A percentile compares a stretch with the other conserved stretches of the same genome.
These are phyloP conservation scores for Erythrocebus patas DNA, from an alignment of 2,113 vertebrate species.

Conservation along the genomic window DNA sequence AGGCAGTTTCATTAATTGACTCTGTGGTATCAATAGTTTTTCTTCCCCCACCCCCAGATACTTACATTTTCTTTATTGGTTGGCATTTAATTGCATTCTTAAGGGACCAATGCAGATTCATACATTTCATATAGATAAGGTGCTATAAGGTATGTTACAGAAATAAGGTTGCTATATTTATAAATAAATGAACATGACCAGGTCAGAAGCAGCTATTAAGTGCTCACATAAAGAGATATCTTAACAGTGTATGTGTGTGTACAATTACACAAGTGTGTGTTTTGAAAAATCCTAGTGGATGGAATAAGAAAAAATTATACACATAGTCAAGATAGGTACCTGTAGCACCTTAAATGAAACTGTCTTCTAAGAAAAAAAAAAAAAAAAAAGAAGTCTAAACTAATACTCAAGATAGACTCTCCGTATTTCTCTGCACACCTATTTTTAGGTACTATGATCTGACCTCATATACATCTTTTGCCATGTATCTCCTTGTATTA, in stretches of 20 bases:
- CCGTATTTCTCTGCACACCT: background rate
- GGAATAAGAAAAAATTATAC: background rate
- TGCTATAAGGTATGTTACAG: background rate
- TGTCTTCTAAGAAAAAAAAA: background rate
- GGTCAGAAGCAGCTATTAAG: background rate
- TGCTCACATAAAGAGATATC: background rate
- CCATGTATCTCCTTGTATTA: fast-evolving
- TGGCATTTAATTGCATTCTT: background rate
- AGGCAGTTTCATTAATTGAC: background rate
- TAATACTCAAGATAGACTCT: background rate
- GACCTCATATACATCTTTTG: background rate
- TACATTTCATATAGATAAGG: background rate
- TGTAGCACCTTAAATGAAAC: background rate
- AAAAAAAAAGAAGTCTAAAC: background rate
- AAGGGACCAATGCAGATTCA: background rate
- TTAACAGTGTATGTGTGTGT: background rate
- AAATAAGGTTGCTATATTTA: background rate
- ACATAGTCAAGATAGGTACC: background rate
- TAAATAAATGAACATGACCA: background rate
- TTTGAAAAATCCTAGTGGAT: background rate
- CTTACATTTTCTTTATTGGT: background rate
- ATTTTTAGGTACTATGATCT: background rate
- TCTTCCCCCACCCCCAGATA: background rate
- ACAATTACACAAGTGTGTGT: background rate
- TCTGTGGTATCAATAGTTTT: background rate